These are phyloP conservation scores for Odontomachus brunneus DNA, from an alignment of 1,140 invertebrate species.

Conservation along the genomic window DNA sequence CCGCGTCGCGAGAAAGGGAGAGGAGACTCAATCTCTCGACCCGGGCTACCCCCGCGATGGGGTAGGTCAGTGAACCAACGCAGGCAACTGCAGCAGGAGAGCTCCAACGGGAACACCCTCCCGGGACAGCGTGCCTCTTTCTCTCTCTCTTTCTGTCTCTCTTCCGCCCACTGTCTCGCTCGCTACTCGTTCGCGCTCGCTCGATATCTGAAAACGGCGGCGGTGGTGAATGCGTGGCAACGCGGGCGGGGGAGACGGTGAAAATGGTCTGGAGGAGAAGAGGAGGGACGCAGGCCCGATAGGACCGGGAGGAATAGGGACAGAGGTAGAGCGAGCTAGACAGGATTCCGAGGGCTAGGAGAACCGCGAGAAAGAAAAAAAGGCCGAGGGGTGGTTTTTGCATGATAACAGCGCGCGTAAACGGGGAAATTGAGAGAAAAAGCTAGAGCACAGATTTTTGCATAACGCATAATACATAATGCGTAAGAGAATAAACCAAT, in stretches of 20 bases:
- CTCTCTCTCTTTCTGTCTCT: not conserved
- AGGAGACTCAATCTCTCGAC: constrained; percentile 37
- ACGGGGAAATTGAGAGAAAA: too few relatives aligned
- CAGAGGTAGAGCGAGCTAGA: too few relatives aligned
- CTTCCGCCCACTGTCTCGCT: constrained; percentile 7
- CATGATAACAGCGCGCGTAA: too few relatives aligned
- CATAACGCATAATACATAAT: too few relatives aligned
- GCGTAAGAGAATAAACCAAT: too few relatives aligned
- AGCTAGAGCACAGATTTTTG: too few relatives aligned
- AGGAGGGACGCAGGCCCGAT: not conserved
- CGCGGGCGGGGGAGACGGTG: too few relatives aligned
- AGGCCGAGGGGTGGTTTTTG: too few relatives aligned
- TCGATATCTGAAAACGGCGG: constrained; percentile 76
- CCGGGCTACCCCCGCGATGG: constrained; percentile 54
- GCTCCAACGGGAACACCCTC: constrained; percentile 71
- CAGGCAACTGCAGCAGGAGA: constrained; percentile 61
- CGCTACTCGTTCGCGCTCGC: constrained; percentile 63
- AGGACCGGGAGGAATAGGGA: too few relatives aligned
- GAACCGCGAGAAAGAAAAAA: too few relatives aligned
- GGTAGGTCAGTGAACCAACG: constrained; percentile 75
- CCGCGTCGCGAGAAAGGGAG: constrained; percentile 7
- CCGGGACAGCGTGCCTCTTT: constrained; percentile 58
- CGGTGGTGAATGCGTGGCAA: not conserved
- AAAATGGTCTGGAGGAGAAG: not conserved
- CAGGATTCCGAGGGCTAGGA: too few relatives aligned